Evolutionary conservation across 2,888 invertebrate genomes (phyloP).

Genomic region (Macrosiphum euphorbiae): DNA sequence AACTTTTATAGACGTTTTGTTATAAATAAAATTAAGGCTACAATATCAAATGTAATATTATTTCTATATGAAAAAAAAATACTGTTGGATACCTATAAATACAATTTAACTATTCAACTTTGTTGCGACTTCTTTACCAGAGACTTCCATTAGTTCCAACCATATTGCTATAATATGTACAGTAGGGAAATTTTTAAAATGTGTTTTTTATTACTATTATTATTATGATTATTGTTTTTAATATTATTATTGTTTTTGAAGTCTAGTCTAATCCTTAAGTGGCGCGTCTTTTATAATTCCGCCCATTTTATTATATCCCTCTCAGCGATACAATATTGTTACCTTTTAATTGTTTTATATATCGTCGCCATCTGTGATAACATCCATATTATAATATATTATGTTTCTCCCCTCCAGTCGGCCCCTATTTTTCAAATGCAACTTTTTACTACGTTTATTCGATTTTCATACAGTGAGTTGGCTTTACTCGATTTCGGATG

Average conservation of each 20-base stretch:
- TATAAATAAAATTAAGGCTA: background rate
- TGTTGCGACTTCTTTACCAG: conserved; percentile 42
- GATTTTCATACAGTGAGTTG: background rate
- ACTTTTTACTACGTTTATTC: background rate
- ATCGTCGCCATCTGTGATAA: conserved; percentile 46
- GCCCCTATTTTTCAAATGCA: background rate
- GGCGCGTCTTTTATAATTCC: conserved; percentile 23
- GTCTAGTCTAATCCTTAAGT: conserved; percentile 39
- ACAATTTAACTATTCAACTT: background rate
- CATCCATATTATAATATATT: conserved; percentile 9
- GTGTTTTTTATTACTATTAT: conserved; percentile 40
- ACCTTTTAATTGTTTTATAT: conserved; percentile 43
- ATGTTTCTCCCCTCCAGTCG: background rate
- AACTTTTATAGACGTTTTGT: background rate
- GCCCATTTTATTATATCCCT: conserved; percentile 15
- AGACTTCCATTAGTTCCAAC: background rate
- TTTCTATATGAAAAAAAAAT: background rate
- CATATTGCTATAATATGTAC: conserved; percentile 6
- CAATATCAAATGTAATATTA: background rate
- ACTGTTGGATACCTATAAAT: background rate
- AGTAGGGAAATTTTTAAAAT: background rate
- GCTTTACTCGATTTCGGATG: conserved; percentile 1
- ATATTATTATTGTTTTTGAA: conserved; percentile 29
- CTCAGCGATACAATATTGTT: conserved; percentile 11
- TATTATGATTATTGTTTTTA: conserved; percentile 15